Evolutionary conservation across 2,113 vertebrate species (phyloP).

Genomic region (Pungitius pungitius): DNA sequence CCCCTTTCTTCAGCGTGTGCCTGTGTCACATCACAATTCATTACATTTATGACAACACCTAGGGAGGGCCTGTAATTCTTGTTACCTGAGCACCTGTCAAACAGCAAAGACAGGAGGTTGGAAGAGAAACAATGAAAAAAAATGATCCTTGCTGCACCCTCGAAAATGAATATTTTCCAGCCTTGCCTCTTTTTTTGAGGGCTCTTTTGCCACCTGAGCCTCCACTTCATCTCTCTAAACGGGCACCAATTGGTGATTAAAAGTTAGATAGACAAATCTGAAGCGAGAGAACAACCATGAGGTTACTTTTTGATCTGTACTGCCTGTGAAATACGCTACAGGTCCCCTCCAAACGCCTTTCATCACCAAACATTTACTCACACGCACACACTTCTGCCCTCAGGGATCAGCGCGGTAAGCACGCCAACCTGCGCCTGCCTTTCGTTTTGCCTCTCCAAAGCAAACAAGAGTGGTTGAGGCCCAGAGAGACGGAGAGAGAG

Average conservation of each 20-base stretch:
- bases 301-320: conserved; percentile 65
- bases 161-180: conserved; percentile 39
- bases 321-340: conserved; percentile 52
- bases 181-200: neutral
- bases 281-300: conserved; percentile 39
- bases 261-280: conserved; percentile 8
- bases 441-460: conserved; percentile 68
- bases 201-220: conserved; percentile 39
- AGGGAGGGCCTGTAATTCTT: conserved; percentile 18
- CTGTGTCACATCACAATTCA: conserved; percentile 13
- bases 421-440: conserved; percentile 67
- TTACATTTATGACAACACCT: neutral
- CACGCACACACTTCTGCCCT: conserved; percentile 34
- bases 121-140: conserved; percentile 4
- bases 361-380: conserved; percentile 55
- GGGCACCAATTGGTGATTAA: conserved; percentile 62
- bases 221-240: conserved; percentile 64
- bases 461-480: conserved; percentile 47
- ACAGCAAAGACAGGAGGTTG: conserved; percentile 26
- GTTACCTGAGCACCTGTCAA: conserved; percentile 28
- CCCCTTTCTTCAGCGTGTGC: neutral
- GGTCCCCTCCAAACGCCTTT: conserved; percentile 46
- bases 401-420: conserved; percentile 50
- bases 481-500: conserved; percentile 56
- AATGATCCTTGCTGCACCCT: conserved; percentile 6